Percentiles rank a stretch among this genome's conserved stretches.
Evolutionary conservation across 2,797 vertebrate genomes (phyloP).

Genomic region (Nyctalus aviator): DNA sequence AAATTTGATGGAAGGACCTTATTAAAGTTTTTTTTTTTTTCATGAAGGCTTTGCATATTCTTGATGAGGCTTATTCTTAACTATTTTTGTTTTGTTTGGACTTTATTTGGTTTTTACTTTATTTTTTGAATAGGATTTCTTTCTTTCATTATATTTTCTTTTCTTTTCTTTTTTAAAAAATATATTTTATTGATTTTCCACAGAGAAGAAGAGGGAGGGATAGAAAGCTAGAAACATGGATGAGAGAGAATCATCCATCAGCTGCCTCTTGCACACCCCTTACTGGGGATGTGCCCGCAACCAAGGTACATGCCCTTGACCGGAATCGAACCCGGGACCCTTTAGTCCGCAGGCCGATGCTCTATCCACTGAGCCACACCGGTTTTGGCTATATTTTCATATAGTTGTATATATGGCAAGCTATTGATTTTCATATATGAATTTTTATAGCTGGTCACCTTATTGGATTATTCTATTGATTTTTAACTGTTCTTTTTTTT

Average conservation of each 20-base stretch:
- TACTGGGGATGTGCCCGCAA: no score
- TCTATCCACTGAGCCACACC: no score
- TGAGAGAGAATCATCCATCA: no score
- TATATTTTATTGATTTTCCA: no score
- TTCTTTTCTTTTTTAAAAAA: conserved; percentile 79
- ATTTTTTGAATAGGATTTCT: conserved; percentile 47
- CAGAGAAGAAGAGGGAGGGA: no score
- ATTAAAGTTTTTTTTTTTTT: conserved; percentile 56
- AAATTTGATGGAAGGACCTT: conserved; percentile 4
- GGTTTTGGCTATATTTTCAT: conserved; percentile 73
- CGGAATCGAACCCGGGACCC: no score
- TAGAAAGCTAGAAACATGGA: no score
- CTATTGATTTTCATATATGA: conserved; percentile 64
- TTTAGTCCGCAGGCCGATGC: no score
- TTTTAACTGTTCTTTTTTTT: neutral
- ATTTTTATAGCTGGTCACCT: conserved; percentile 56
- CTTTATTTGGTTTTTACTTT: neutral
- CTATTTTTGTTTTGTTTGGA: neutral
- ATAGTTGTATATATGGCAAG: conserved; percentile 47
- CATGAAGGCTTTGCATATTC: neutral
- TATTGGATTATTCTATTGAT: conserved; percentile 56
- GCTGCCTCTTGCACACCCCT: no score
- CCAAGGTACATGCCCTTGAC: no score
- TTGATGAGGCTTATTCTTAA: conserved; percentile 40
- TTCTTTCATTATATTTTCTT: conserved; percentile 70